Percentiles rank a stretch among this genome's conserved stretches.
Evolutionary conservation across 2,113 vertebrate genomes (phyloP).

Genomic region (Synodontis membranacea): DNA sequence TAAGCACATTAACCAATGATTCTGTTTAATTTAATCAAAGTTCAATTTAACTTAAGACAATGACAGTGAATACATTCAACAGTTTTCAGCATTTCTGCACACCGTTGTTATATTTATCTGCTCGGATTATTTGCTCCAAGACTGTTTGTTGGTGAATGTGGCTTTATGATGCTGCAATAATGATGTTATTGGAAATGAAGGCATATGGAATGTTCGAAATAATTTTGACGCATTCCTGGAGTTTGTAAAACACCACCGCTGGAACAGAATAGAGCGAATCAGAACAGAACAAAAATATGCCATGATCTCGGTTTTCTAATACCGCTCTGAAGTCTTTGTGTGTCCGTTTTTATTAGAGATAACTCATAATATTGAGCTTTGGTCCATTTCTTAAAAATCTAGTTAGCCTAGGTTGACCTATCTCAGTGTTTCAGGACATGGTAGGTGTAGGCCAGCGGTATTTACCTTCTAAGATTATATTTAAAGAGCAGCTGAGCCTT

Average conservation of each 20-base stretch:
- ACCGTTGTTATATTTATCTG: neutral
- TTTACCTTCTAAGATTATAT: conserved; percentile 7
- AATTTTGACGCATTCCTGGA: neutral
- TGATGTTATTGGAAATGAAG: neutral
- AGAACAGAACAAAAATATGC: neutral
- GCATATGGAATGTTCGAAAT: neutral
- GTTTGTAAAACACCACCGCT: neutral
- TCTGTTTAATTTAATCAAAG: neutral
- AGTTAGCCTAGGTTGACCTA: neutral
- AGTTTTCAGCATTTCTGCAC: neutral
- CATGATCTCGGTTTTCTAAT: neutral
- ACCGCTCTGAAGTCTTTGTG: neutral
- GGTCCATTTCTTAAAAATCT: neutral
- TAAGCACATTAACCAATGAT: neutral
- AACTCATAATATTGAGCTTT: neutral
- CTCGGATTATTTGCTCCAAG: neutral
- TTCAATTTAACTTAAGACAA: neutral
- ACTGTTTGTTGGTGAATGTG: neutral
- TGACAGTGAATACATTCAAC: neutral
- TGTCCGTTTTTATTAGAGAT: neutral
- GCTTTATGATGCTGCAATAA: neutral
- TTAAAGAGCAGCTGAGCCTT: conserved; percentile 1
- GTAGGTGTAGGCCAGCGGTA: conserved; percentile 7
- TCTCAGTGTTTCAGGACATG: conserved; percentile 4
- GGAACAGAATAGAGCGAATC: neutral